Conservation (phyloP, 35 echinoderm and acorn worm species). For the Heliocidaris tuberculata region DNA sequence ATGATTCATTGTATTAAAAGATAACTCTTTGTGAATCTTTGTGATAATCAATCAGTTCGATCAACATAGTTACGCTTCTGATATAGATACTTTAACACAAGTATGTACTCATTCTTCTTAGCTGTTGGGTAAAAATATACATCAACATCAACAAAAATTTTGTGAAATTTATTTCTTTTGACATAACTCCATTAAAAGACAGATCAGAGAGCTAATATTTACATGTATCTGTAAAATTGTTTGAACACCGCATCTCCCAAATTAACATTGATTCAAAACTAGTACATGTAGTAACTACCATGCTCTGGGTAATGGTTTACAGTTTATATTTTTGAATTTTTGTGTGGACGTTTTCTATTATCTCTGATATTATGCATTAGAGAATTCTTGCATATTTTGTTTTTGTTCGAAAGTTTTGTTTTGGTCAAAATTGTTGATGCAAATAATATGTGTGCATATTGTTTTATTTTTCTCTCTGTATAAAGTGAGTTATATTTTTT, state of each 20-base stretch:
- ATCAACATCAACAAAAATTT: too few species aligned
- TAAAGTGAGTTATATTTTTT: not conserved
- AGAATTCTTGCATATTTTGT: not conserved
- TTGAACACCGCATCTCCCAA: too few species aligned
- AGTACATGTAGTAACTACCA: too few species aligned
- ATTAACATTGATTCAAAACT: too few species aligned
- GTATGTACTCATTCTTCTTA: too few species aligned
- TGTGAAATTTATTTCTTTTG: too few species aligned
- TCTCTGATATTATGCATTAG: not conserved
- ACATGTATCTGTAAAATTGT: too few species aligned
- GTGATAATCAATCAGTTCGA: not conserved
- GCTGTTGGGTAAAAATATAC: too few species aligned
- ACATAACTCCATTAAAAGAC: too few species aligned
- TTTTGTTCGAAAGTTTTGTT: not conserved
- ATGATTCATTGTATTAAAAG: not conserved
- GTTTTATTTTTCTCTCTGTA: constrained; percentile 4
- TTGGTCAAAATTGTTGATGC: not conserved
- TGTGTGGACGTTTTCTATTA: not conserved
- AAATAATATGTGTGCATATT: not conserved
- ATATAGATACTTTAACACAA: too few species aligned
- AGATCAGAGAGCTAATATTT: too few species aligned
- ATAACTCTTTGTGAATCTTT: not conserved
- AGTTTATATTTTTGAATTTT: not conserved
- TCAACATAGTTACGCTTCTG: too few species aligned
- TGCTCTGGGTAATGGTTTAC: not conserved